Evolutionary conservation across 2,888 invertebrate genomes (phyloP).

Genomic region (Priocnemis perturbator): DNA sequence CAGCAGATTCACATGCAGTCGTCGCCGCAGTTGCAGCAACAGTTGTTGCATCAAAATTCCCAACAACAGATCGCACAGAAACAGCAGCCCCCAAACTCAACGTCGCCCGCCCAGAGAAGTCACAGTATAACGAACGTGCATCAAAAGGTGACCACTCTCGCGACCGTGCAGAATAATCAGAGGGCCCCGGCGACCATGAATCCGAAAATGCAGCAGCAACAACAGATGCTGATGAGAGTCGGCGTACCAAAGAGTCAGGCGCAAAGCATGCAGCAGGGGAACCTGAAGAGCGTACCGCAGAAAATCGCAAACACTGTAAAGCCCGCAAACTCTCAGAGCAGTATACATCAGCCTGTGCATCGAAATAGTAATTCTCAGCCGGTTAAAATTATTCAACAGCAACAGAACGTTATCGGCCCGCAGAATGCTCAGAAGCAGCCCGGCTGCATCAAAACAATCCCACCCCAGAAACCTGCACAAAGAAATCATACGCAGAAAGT

Average conservation of each 20-base stretch:
- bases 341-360: constrained; percentile 51
- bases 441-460: constrained; percentile 71
- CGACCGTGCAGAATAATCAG: constrained; percentile 53
- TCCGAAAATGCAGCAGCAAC: constrained; percentile 54
- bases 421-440: constrained; percentile 65
- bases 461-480: constrained; percentile 64
- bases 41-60: constrained; percentile 40
- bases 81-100: constrained; percentile 39
- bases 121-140: constrained; percentile 50
- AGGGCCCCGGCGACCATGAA: constrained; percentile 45
- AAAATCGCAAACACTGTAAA: constrained; percentile 59
- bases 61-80: constrained; percentile 46
- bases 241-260: constrained; percentile 58
- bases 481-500: constrained; percentile 77
- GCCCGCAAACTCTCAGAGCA: constrained; percentile 52
- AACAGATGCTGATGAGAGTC: constrained; percentile 66
- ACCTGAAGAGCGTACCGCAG: constrained; percentile 52
- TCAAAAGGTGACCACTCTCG: constrained; percentile 56
- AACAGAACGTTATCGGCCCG: constrained; percentile 58
- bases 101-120: constrained; percentile 50
- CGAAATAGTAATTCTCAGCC: constrained; percentile 70
- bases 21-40: constrained; percentile 51
- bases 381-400: constrained; percentile 78
- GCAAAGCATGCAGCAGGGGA: constrained; percentile 53
- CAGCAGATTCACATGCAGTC: constrained; percentile 35